Base-by-base conservation (phyloP, 2,797 vertebrate genomes). In the Adrianichthys oophorus region DNA sequence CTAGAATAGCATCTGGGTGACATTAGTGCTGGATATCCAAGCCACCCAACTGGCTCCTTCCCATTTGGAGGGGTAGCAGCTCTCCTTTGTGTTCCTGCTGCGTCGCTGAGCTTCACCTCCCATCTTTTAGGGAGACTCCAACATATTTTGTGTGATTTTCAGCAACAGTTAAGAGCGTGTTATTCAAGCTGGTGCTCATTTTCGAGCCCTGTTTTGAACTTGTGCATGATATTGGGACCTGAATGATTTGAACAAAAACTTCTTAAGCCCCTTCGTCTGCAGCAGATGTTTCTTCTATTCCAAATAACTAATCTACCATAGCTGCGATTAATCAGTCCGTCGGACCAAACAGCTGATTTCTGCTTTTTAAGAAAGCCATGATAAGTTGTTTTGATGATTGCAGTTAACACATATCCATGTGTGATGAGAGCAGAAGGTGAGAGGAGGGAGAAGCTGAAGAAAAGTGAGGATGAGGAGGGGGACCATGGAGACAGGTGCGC, bases 401-500 rank as follows among this genome's bases (percentile, higher is more conserved):
- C 54, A 60, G 44, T 21, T 13, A 12, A 23, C 47, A 50, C 47
- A 56, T 12, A 12, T 2, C 0, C 8, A 16, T 15, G 26, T 53
- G 4, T 7, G 40, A 19, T 18, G 56, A 15, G 48, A 44, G 17
- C 21, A 10, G 2, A 7, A 56, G 21, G 18, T 4, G 15, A 41
- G 51, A 54, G 26, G 49, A 50, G 1, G 21, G 42, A 29, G 16
- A 43, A 12, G 56, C 19, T 12, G 5, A 29, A 12, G 12, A 37
- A 4, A 0, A 2, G 26, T 29, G 24, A 8, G 15, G 12, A 7
- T 24, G 14, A n/a, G 7, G 41, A 15, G 15, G 48, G 53, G 15
- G 14, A 43, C 17, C 23, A 18, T 1, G 29, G 12, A 10, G 52
- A 69, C 71, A 80, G 76, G 70, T 79, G 83, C 61, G 66, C 64